Base-by-base conservation (phyloP, 1,140 invertebrate genomes). In the Cyphomyrmex costatus region DNA sequence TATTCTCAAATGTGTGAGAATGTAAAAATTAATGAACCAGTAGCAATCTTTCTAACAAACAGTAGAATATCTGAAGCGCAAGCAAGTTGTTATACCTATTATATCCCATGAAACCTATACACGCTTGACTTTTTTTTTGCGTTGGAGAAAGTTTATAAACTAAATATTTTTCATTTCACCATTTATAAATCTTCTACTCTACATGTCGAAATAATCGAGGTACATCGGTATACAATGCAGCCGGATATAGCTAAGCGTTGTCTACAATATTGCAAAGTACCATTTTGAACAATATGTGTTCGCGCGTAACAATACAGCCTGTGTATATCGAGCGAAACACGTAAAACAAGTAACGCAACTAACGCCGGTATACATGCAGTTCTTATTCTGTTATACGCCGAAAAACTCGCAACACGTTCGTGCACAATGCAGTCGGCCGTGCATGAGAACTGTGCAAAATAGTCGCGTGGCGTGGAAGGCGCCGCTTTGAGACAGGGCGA, bases 311-410 rank as follows among this genome's bases (percentile, higher is more conserved):
- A 65, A 82, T 60, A 73, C 21, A n/a, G 27, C 16, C 56, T 21
- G 10, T 42, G 56, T 83, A 74, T 33, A 83, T 33, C 36, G 68
- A 73, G 79, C 68, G 79, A 60, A 82, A 60, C 56, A 63, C 6
- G 19, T 66, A 58, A 19, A 80, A 73, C 53, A 65, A 74, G 61
- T 42, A 30, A 51, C 8, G 46, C 84, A 70, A 76, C 58, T 46
- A 49, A 80, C 53, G 27, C 46, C 58, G 24, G 42, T 56, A n/a
- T n/a, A 51, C 49, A 63, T 46, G 60, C 27, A 51, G 68, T 86
- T 74, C 85, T 86, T 84, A 84, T 84, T 86, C 60, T 65, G 79
- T 84, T 74, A 73, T 71, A 73, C 79, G 60, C 78, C 79, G 80
- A 82, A 86, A 84, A 86, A 86, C 79, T 56, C 58, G 79, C 51